These are phyloP conservation scores for Dicranocentrus wangi DNA, from an alignment of 2,888 invertebrate species.

Conservation along the genomic window DNA sequence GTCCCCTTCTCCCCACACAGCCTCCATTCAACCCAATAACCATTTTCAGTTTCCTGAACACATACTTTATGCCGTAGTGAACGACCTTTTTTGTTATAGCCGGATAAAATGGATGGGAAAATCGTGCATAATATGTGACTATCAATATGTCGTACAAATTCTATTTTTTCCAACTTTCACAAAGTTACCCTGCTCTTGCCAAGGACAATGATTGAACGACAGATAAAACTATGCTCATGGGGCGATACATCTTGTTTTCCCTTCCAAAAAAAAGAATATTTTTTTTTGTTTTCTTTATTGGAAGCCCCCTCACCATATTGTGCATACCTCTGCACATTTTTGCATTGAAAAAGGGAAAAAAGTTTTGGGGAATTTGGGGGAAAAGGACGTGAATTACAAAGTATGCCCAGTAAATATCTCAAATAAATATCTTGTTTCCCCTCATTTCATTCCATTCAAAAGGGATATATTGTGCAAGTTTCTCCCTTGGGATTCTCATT, in stretches of 20 bases:
- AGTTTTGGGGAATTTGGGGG: neutral
- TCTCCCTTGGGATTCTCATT: too few species aligned
- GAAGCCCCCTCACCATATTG: neutral
- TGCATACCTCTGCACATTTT: conserved; percentile 10
- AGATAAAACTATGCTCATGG: neutral
- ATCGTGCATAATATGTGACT: conserved; percentile 10
- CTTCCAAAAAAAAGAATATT: neutral
- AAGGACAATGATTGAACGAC: conserved; percentile 10
- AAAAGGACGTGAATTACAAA: neutral
- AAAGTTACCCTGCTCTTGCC: neutral
- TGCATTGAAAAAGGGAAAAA: neutral
- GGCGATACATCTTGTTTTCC: conserved; percentile 13
- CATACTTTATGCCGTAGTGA: too few species aligned
- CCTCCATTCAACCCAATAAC: too few species aligned
- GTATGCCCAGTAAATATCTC: too few species aligned
- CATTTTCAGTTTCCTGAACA: too few species aligned
- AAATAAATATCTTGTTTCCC: too few species aligned
- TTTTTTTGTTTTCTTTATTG: neutral
- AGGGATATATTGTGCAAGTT: too few species aligned
- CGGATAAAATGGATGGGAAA: too few species aligned
- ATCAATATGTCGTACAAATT: conserved; percentile 1
- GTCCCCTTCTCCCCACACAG: too few species aligned
- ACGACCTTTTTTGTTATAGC: too few species aligned
- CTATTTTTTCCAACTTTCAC: neutral
- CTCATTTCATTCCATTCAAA: too few species aligned